A percentile compares a stretch with the other conserved stretches of the same genome.
Conservation (phyloP, 2,888 invertebrate genomes). For the Acrocera orbiculus region DNA sequence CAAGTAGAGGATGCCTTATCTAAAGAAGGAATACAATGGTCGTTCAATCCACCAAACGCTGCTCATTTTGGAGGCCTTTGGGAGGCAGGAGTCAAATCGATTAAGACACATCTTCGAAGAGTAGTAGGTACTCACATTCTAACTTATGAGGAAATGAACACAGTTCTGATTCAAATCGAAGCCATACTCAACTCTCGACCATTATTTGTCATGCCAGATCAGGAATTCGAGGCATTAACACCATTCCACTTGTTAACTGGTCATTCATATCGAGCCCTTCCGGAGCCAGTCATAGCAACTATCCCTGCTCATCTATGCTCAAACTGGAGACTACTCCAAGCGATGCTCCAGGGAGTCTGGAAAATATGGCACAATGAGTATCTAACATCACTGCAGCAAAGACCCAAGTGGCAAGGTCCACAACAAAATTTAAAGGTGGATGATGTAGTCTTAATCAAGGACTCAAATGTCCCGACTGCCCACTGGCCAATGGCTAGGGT, state of each 20-base stretch:
- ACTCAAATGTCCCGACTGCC: not conserved
- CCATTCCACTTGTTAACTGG: not conserved
- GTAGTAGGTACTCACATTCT: not conserved
- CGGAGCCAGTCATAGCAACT: not conserved
- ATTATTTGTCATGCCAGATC: not conserved
- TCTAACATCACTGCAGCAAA: not conserved
- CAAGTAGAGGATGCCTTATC: too few relatives aligned
- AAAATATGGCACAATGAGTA: not conserved
- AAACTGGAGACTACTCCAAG: not conserved
- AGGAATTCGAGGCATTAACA: not conserved
- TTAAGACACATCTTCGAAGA: not conserved
- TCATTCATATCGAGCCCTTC: not conserved
- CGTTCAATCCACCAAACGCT: too few relatives aligned
- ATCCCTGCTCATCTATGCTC: not conserved
- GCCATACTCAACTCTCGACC: not conserved
- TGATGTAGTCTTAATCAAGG: not conserved
- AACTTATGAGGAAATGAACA: not conserved
- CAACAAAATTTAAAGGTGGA: not conserved
- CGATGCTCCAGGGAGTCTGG: not conserved
- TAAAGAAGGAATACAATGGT: too few relatives aligned
- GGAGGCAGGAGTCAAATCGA: too few relatives aligned
- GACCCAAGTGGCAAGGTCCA: slow-evolving; percentile 1
- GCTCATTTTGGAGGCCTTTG: too few relatives aligned
- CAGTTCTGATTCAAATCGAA: not conserved
- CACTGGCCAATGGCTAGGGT: not conserved